Percentiles rank a stretch among this genome's conserved stretches.
These are phyloP conservation scores for Lithobius niger DNA, from an alignment of 1,140 invertebrate species.

Conservation along the genomic window DNA sequence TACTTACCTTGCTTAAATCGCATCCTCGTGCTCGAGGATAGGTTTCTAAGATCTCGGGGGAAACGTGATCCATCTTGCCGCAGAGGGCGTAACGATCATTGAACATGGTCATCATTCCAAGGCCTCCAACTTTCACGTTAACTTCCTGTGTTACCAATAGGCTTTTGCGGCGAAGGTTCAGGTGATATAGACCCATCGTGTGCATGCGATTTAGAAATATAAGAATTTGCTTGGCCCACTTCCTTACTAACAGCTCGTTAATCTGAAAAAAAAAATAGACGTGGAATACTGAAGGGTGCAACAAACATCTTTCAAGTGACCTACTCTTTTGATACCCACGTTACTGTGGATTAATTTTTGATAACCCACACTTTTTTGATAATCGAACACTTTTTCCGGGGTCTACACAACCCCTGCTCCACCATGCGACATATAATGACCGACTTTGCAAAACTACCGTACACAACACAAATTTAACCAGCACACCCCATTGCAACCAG, in stretches of 20 bases:
- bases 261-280: conserved; percentile 6
- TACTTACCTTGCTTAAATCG: conserved; percentile 2
- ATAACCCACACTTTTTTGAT: too few relatives aligned
- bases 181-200: conserved; percentile 1
- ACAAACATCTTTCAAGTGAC: too few relatives aligned
- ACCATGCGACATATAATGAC: too few relatives aligned
- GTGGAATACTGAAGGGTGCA: too few relatives aligned
- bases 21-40: not conserved
- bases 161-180: not conserved
- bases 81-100: not conserved
- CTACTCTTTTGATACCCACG: too few relatives aligned
- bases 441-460: too few relatives aligned
- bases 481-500: too few relatives aligned
- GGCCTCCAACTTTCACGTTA: not conserved
- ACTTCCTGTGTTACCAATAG: not conserved
- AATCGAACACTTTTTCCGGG: too few relatives aligned
- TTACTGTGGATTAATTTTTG: too few relatives aligned
- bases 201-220: conserved; percentile 2
- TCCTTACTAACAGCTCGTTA: conserved; percentile 2
- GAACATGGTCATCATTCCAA: not conserved
- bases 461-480: too few relatives aligned
- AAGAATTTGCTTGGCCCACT: conserved; percentile 1
- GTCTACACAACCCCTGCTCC: too few relatives aligned
- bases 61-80: not conserved
- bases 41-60: not conserved